Evolutionary conservation across 2,888 invertebrate species (phyloP), one percentile per base, ranked within the genome.

Genomic region (Cheilosia scutellata): DNA sequence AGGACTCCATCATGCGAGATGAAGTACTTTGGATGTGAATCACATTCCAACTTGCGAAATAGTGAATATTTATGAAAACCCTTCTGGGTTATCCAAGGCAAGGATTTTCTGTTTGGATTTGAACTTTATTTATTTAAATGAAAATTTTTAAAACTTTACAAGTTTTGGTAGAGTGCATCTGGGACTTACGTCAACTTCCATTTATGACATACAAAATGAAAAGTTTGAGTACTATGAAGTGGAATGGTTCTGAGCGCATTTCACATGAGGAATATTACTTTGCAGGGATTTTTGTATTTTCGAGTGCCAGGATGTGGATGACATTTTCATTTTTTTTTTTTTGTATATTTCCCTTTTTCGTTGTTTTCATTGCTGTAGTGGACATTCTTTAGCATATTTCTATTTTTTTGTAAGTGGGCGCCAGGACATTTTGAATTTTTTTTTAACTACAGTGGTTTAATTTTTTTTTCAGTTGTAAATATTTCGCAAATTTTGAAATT

Each of bases 1-100:
- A 37, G 37, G 37, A 37, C 37, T 37, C 37, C 11, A 37, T 37
- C 11, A 37, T 37, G 37, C 37, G 37, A n/a, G 27, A 37, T 47
- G 16, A 16, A 42, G n/a, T 42, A 13, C n/a, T 42, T 5, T 42
- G 2, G 7, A 31, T 16, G 49, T 11, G n/a, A 40, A 6, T 4
- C 33, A 5, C 2, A 57, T 57, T 27, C 37, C 31, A 47, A 49
- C 27, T 71, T 40, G 71, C 27, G 47, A 71, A 37, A 49, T 71
- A 71, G 58, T 60, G 37, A 58, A 71, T 71, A 60, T 71, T 60
- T 60, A 49, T 60, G 49, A 33, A 47, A 29, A 37, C 13, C 5
- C 49, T 16, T 29, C 11, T 11, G 4, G 4, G 25, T n/a, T 4
- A 37, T 37, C 25, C n/a, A 13, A 13, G 5, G 29, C 31, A 16